Evolutionary conservation across 2,888 invertebrate genomes (phyloP).

Genomic region (Linnaemya vulpina): DNA sequence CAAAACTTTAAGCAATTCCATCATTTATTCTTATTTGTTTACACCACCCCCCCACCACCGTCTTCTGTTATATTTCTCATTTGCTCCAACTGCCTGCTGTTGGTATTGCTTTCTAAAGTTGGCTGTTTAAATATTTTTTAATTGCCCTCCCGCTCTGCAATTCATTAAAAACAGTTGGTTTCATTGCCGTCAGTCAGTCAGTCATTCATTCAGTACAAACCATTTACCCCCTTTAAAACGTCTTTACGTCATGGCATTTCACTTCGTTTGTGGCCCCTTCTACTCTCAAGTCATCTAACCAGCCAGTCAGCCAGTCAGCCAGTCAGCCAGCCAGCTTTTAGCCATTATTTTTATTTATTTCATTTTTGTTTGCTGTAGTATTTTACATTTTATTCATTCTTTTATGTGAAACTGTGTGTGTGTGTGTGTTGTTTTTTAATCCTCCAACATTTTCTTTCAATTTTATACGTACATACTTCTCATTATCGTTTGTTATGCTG

Average conservation of each 20-base stretch:
- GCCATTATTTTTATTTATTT: constrained; percentile 80
- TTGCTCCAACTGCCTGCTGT: constrained; percentile 53
- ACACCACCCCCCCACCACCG: not conserved
- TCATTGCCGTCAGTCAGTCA: constrained; percentile 63
- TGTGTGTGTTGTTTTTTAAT: constrained; percentile 51
- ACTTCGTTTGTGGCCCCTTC: constrained; percentile 25
- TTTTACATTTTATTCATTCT: constrained; percentile 66
- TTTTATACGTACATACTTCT: constrained; percentile 57
- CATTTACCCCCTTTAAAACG: constrained; percentile 54
- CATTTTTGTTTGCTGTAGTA: constrained; percentile 75
- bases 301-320: constrained; percentile 22
- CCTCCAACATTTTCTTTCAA: constrained; percentile 63
- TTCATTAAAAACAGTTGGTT: constrained; percentile 62
- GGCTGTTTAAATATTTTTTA: constrained; percentile 81
- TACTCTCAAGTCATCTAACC: constrained; percentile 7
- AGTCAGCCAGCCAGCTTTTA: constrained; percentile 39
- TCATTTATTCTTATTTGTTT: constrained; percentile 59
- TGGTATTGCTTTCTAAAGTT: constrained; percentile 68
- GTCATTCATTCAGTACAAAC: constrained; percentile 42
- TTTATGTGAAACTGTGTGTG: constrained; percentile 8
- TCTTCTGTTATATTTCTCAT: constrained; percentile 20
- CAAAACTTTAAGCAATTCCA: constrained; percentile 71
- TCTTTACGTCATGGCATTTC: constrained; percentile 6
- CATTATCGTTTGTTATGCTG: constrained; percentile 71
- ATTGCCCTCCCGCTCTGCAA: constrained; percentile 76